Evolutionary conservation across 2,888 invertebrate species (phyloP), one percentile per base, ranked within the genome.

Genomic region (Drosophila setosimentum): DNA sequence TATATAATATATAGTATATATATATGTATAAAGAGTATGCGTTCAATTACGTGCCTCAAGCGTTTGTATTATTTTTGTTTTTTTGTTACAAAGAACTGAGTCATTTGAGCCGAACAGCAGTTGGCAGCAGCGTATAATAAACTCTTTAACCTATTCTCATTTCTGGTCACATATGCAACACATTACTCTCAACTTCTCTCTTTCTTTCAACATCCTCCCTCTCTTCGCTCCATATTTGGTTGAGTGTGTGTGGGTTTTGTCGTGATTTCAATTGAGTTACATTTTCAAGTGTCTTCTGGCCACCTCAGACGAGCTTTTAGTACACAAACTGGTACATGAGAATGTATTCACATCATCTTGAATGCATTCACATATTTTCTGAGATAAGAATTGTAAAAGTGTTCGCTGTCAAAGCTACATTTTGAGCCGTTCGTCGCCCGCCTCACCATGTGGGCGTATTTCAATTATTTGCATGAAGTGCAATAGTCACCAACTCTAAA

Each of bases 391-490:
- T 71, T 73, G 70, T 67, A 78, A 83, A 86, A 72, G 81, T 83
- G 78, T 67, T 61, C 60, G 27, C 70, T 88, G 73, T 75, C 78
- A 86, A 78, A 64, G 68, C 62, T 55, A 67, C 75, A 69, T 78
- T 76, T 84, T 63, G 48, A 70, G 61, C 61, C 58, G 66, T 40
- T 35, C 33, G 27, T 48, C 33, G 13, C 21, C 53, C 33, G 16
- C 54, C 30, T 68, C 59, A 54, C 51, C 53, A 59, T 83, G 84
- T 76, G 84, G 89, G 84, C 71, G 84, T 74, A 67, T 76, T 87
- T 81, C 84, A 84, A 89, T 89, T 84, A 89, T 83, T 81, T 87
- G 73, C 89, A 81, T 82, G 73, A 82, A 79, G 67, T 66, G 87
- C 81, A 82, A 76, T 48, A 77, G 69, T 68, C 62, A 32, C 67